Conservation (phyloP, 92 coral and sea anemone genomes). For the Epizoanthus fatuus region DNA sequence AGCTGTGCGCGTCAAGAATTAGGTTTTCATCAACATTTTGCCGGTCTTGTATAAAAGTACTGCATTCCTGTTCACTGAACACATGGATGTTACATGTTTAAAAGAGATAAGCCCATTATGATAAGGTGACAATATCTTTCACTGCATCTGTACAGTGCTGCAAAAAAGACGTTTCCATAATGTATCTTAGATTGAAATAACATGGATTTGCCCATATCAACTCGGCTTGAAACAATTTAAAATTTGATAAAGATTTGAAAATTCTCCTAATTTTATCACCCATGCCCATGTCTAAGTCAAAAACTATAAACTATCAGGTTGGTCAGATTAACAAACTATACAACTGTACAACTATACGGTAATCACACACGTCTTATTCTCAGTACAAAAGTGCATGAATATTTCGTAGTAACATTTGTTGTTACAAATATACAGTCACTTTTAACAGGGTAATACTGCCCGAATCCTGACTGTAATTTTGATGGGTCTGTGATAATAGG, state of each 20-base stretch:
- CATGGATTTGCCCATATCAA: neutral
- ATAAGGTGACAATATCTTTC: neutral
- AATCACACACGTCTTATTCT: neutral
- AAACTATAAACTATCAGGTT: no score
- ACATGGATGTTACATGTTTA: no score
- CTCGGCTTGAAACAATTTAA: neutral
- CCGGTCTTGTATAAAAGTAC: neutral
- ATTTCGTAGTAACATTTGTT: neutral
- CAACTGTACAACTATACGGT: no score
- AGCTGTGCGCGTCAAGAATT: conserved; percentile 9
- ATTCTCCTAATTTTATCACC: no score
- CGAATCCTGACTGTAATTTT: conserved; percentile 10
- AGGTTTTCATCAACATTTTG: neutral
- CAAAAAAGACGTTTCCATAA: neutral
- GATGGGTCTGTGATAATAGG: conserved; percentile 4
- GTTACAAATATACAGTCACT: neutral
- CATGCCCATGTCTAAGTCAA: no score
- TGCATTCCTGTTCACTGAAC: no score
- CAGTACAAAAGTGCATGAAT: neutral
- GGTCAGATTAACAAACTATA: no score
- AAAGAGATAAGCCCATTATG: no score
- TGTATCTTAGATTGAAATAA: neutral
- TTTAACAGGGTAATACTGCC: neutral
- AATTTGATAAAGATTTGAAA: neutral
- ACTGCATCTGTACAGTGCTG: neutral